Conservation (phyloP, 2,888 invertebrate species). For the Hirtodrosophila histrioides region DNA sequence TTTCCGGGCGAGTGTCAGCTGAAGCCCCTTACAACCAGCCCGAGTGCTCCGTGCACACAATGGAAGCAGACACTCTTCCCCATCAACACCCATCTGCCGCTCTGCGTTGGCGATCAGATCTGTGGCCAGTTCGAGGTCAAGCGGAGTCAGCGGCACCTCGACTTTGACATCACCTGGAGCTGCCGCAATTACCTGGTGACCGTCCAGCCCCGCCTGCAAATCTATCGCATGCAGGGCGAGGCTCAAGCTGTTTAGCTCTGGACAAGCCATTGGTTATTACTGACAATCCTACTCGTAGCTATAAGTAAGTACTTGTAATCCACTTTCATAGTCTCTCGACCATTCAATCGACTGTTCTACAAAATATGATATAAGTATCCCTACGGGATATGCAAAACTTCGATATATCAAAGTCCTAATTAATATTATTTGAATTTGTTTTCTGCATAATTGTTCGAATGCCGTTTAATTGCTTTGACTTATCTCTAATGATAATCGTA, state of each 20-base stretch:
- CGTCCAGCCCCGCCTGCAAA: slow-evolving; percentile 38
- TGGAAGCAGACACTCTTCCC: slow-evolving; percentile 54
- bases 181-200: slow-evolving; percentile 27
- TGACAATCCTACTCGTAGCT: too few relatives aligned
- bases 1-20: slow-evolving; percentile 19
- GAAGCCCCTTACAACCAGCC: slow-evolving; percentile 27
- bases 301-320: too few relatives aligned
- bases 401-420: too few relatives aligned
- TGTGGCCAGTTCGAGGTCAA: slow-evolving; percentile 28
- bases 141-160: slow-evolving; percentile 27
- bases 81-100: slow-evolving; percentile 43
- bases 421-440: too few relatives aligned
- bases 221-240: slow-evolving; percentile 47
- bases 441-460: too few relatives aligned
- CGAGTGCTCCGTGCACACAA: slow-evolving; percentile 32
- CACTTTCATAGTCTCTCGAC: too few relatives aligned
- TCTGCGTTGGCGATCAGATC: slow-evolving; percentile 23
- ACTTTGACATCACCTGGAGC: slow-evolving; percentile 54
- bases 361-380: too few relatives aligned
- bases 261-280: too few relatives aligned
- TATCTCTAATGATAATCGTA: too few relatives aligned
- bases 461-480: too few relatives aligned
- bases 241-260: neutral
- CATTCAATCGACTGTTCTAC: too few relatives aligned
- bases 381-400: too few relatives aligned